A percentile compares a stretch with the other conserved stretches of the same genome.
Conservation (phyloP, 2,113 vertebrate species). For the Otus sunia region DNA sequence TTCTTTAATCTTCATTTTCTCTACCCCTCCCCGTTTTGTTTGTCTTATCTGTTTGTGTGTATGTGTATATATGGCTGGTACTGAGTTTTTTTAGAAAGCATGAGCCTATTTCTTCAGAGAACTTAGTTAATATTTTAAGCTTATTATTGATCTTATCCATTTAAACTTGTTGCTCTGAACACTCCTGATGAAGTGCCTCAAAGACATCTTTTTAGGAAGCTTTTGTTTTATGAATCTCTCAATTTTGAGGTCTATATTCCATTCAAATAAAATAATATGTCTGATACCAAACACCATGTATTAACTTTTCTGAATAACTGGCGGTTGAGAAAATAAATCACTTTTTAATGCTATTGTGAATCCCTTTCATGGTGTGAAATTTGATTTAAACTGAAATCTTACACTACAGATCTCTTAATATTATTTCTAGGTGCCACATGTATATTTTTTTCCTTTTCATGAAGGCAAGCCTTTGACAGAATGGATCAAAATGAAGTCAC, state of each 20-base stretch:
- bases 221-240: slow-evolving; percentile 6
- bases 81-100: not conserved
- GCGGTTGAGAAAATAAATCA: not conserved
- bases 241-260: not conserved
- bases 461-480: not conserved
- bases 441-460: not conserved
- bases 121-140: not conserved
- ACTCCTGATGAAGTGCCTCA: not conserved
- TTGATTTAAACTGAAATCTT: slow-evolving; percentile 13
- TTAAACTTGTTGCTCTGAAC: not conserved
- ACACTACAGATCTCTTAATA: not conserved
- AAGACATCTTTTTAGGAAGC: not conserved
- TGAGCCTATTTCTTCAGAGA: not conserved
- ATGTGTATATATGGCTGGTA: not conserved
- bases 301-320: slow-evolving; percentile 1
- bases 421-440: not conserved
- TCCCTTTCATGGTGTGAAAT: not conserved
- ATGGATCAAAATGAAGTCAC: not conserved
- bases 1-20: not conserved
- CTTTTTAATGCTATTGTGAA: not conserved
- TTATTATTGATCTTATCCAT: not conserved
- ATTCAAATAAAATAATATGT: not conserved
- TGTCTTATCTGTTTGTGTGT: not conserved
- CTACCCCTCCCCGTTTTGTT: rapidly evolving
- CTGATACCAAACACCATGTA: not conserved